Evolutionary conservation across 2,797 vertebrate species (phyloP), one percentile per base, ranked within the genome.

Genomic region (Bryconaethiops microstoma): DNA sequence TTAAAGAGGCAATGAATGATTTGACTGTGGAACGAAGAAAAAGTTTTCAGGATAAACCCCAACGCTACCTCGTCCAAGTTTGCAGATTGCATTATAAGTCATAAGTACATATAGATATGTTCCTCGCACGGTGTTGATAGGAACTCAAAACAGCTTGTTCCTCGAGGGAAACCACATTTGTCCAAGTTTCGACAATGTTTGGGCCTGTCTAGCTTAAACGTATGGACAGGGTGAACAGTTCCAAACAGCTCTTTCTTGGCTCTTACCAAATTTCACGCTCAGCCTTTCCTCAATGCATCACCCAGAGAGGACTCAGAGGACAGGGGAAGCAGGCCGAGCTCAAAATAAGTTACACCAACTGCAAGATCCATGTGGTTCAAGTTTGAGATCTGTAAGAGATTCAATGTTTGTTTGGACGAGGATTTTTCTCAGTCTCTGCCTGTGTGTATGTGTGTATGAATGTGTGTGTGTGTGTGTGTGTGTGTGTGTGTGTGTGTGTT

Each of bases 331-430:
- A 73, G 81, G 5, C 1, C 64, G n/a, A 45, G 25, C 76, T 68
- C 8, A 5, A 19, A 76, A 84, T 57, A 77, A 55, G 8, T 48
- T 76, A 55, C 39, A 17, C 45, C 40, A 71, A 81, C 76, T 69
- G 72, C 23, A 16, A 74, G 23, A 55, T 69, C 42, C 84, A 87
- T 83, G 73, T 87, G 86, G 86, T 82, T 86, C 72, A 54, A 77
- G 57, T 84, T 87, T 87, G 76, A 73, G 64, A 62, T 82, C 79
- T 80, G 77, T 60, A 62, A 74, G 42, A 69, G 50, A 76, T 76
- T 83, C 80, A 60, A 39, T 84, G 86, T 82, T 87, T 87, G 80
- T 86, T 85, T 82, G 84, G 59, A 70, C 42, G 62, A 78, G 50
- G 40, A 48, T 70, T 83, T 82, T 21, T 55, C 5, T 64, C 29